A percentile compares a stretch with the other conserved stretches of the same genome.
Conservation (phyloP, 2,888 invertebrate genomes). For the Tetragnatha montana region DNA sequence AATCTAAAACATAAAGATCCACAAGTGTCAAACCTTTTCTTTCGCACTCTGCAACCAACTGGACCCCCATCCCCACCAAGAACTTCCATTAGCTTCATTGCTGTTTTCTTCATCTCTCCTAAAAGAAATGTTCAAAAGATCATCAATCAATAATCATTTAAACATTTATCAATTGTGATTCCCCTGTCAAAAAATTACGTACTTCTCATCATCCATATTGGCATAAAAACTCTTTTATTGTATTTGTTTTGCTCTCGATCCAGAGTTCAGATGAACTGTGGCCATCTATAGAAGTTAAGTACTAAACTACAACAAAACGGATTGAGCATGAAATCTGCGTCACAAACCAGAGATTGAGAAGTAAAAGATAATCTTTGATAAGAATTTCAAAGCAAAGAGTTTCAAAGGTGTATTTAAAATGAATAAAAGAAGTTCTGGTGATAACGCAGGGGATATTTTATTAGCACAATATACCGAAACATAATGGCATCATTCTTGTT, state of each 20-base stretch:
- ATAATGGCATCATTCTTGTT: too few relatives aligned
- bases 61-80: constrained; percentile 77
- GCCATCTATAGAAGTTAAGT: background rate
- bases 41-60: constrained; percentile 81
- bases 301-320: background rate
- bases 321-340: background rate
- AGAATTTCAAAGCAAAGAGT: too few relatives aligned
- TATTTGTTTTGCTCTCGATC: constrained; percentile 51
- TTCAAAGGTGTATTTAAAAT: too few relatives aligned
- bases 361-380: too few relatives aligned
- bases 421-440: too few relatives aligned
- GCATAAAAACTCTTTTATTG: constrained; percentile 9
- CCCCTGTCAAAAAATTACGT: constrained; percentile 12
- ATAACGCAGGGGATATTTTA: too few relatives aligned
- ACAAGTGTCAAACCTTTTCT: constrained; percentile 78
- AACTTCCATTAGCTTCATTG: constrained; percentile 53
- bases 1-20: background rate
- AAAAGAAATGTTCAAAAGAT: constrained; percentile 4
- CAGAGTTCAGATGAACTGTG: background rate
- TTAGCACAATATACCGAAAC: too few relatives aligned
- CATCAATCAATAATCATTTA: background rate
- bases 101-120: constrained; percentile 64
- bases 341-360: too few relatives aligned
- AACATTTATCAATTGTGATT: background rate
- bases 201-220: constrained; percentile 67